Base-by-base conservation (phyloP, 2,113 vertebrate species). In the Astur gentilis region DNA sequence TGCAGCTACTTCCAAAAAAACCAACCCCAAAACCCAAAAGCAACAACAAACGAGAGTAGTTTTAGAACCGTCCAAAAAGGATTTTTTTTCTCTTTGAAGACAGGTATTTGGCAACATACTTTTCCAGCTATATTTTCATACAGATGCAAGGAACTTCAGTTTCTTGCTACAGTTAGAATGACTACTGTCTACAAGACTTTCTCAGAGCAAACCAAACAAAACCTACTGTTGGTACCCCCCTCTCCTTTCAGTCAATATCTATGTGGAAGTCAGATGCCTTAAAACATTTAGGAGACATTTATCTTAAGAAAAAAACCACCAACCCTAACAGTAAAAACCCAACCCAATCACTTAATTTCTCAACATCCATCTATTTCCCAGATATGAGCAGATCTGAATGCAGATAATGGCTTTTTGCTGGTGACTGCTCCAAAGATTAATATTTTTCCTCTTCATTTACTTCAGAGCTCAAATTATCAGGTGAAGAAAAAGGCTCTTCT, bases 81-180 rank as follows among this genome's bases (percentile, higher is more conserved):
- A n/a, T 31, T 57, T n/a, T 27, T 55, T 71, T 45, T 47, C 5
- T 55, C 69, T 55, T 34, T 49, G 45, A 49, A 40, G 16, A 34
- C 27, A 40, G 26, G 44, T 38, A n/a, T 57, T n/a, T 34, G 49
- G 16, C 34, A 91, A 58, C 11, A n/a, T 77, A 70, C 50, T 47
- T 77, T 58, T 88, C 38, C 57, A 72, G n/a, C 45, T 50, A 67
- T 58, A 45, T 92, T 67, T 76, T 36, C 12, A 67, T 22, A 52
- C 50, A 73, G 95, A 61, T 72, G 87, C 64, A 96, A 94, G 95
- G 87, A 83, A 94, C 89, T 75, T 18, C 38, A 36, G 62, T 26
- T 26, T 38, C 89, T 40, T 34, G 19, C 36, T 54, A 29, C 13
- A 16, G 9, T 62, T 71, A 62, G 60, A 72, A 47, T 47, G 45